Conservation (phyloP, 2,113 vertebrate genomes). For the Eupsittula cactorum region DNA sequence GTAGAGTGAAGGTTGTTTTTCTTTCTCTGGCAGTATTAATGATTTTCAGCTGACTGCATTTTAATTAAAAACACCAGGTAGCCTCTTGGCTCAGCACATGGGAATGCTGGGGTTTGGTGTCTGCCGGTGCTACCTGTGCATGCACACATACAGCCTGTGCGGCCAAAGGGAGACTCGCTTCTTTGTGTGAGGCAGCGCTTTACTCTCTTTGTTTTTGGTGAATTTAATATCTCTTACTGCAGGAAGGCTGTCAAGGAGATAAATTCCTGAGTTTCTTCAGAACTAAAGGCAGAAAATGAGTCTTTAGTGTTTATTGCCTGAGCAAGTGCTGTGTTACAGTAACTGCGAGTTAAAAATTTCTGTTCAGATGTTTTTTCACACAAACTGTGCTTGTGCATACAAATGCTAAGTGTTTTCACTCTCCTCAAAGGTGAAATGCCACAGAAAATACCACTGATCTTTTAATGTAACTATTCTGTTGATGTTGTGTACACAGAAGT, state of each 20-base stretch:
- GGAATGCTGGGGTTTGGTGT: neutral
- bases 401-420: neutral
- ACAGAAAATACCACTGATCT: neutral
- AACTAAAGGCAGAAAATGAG: neutral
- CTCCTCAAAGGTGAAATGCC: neutral
- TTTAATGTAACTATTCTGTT: neutral
- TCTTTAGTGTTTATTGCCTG: neutral
- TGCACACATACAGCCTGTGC: rapidly evolving
- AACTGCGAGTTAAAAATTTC: neutral
- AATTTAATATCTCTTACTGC: neutral
- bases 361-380: rapidly evolving
- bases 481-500: neutral
- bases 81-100: neutral
- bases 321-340: rapidly evolving
- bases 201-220: rapidly evolving
- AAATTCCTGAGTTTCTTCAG: neutral
- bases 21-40: slow-evolving; percentile 65
- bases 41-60: slow-evolving; percentile 73
- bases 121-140: rapidly evolving
- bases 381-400: neutral
- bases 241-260: neutral
- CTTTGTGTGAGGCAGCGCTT: neutral
- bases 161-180: rapidly evolving
- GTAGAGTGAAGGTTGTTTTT: slow-evolving; percentile 53
- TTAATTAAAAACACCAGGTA: slow-evolving; percentile 74